phyloP scores from a whole-genome alignment of 2,113 vertebrate genomes.

The Trochalopteron elliotii region DNA sequence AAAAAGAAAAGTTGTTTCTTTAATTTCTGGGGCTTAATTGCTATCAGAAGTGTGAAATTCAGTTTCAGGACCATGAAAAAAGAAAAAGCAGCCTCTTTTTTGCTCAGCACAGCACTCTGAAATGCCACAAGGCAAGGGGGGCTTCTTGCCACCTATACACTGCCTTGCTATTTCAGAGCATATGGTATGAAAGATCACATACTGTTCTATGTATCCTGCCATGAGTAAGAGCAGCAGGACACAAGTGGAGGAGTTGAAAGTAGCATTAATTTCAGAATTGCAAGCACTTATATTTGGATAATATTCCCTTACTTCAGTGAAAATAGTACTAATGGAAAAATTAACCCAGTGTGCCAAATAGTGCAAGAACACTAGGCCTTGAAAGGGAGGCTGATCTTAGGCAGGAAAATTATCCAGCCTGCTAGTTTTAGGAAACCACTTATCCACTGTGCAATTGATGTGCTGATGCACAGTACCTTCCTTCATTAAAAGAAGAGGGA shows the following conservation, averaged over 20 bases:
- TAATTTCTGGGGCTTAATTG: not conserved
- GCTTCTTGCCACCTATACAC: not conserved
- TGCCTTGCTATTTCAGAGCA: not conserved
- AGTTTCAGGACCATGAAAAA: not conserved
- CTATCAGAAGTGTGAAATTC: not conserved
- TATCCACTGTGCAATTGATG: rapidly evolving
- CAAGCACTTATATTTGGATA: not conserved
- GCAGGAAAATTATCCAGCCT: not conserved
- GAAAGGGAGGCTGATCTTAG: not conserved
- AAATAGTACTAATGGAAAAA: not conserved
- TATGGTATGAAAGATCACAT: not conserved
- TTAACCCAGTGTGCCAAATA: not conserved
- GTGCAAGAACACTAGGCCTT: not conserved
- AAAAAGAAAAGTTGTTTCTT: not conserved
- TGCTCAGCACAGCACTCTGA: not conserved
- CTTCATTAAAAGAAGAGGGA: not conserved
- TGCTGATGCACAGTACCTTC: not conserved
- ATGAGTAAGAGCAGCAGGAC: not conserved
- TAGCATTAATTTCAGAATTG: not conserved
- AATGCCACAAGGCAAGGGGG: not conserved
- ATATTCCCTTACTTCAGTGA: not conserved
- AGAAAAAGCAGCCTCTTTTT: not conserved
- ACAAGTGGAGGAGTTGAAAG: not conserved
- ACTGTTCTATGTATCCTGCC: not conserved
- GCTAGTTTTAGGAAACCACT: not conserved